Conservation (phyloP, 2,797 vertebrate genomes). For the Lepus townsendii region DNA sequence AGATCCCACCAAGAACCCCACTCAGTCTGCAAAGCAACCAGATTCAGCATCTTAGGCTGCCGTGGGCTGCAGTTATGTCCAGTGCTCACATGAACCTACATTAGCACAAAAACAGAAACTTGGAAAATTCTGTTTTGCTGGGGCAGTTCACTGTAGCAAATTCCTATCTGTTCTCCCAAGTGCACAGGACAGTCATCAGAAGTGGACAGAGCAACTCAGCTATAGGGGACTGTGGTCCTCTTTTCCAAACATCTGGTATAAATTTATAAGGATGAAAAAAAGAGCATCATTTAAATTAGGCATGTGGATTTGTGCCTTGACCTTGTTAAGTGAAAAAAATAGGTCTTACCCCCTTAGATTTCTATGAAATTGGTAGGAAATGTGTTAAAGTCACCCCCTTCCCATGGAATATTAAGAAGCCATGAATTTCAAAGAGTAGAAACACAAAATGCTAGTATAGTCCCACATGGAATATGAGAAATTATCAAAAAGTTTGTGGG, state of each 20-base stretch:
- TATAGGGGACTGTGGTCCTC: background rate
- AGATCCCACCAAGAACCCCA: slow-evolving; percentile 28
- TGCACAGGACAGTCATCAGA: slow-evolving; percentile 8
- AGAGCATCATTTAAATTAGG: slow-evolving; percentile 50
- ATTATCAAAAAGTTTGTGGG: too few species aligned
- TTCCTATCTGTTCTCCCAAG: slow-evolving; percentile 11
- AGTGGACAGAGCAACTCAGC: slow-evolving; percentile 29
- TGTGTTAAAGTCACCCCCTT: slow-evolving; percentile 39
- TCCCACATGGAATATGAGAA: background rate
- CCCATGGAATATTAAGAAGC: slow-evolving; percentile 37
- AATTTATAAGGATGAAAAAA: slow-evolving; percentile 41
- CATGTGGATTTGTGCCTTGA: slow-evolving; percentile 58
- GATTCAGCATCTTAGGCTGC: background rate
- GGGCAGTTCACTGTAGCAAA: slow-evolving; percentile 16
- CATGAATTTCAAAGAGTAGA: slow-evolving; percentile 67
- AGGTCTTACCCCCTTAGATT: slow-evolving; percentile 69
- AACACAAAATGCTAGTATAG: background rate
- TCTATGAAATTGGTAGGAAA: slow-evolving; percentile 75
- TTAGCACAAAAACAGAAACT: slow-evolving; percentile 48
- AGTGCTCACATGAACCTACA: slow-evolving; percentile 49
- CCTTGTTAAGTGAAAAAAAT: slow-evolving; percentile 79
- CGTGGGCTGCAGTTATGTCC: background rate
- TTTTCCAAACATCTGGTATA: slow-evolving; percentile 67
- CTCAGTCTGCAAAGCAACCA: slow-evolving; percentile 25
- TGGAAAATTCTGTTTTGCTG: slow-evolving; percentile 4